These are phyloP conservation scores for Caenorhabditis latens DNA, from an alignment of 1,140 invertebrate species.

Conservation along the genomic window DNA sequence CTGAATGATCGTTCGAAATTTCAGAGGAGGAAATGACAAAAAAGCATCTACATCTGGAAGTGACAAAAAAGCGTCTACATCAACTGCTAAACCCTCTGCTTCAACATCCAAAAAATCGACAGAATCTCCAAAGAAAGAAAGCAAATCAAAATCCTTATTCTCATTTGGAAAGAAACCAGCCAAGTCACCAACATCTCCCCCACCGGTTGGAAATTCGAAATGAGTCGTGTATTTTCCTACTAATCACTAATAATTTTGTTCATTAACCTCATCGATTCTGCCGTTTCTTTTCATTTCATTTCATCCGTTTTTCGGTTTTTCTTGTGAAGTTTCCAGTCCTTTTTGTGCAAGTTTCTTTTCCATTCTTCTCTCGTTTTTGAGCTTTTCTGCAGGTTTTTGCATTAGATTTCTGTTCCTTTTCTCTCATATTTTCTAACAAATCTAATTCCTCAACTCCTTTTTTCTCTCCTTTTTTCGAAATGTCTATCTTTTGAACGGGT, in stretches of 20 bases:
- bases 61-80: conserved; percentile 6
- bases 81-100: conserved; percentile 12
- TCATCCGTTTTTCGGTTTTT: neutral
- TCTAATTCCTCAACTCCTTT: neutral
- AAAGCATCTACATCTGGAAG: neutral
- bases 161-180: conserved; percentile 62
- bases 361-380: conserved; percentile 21
- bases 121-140: conserved; percentile 64
- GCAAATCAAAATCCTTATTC: conserved; percentile 62
- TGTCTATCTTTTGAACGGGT: conserved; percentile 42
- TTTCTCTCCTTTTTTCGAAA: neutral
- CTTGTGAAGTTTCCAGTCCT: conserved; percentile 17
- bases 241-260: neutral
- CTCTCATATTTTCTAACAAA: neutral
- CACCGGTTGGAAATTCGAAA: conserved; percentile 54
- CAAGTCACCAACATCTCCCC: conserved; percentile 58
- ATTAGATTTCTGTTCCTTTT: conserved; percentile 1
- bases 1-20: neutral
- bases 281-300: neutral
- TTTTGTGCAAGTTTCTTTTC: conserved; percentile 4
- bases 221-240: neutral
- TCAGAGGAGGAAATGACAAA: conserved; percentile 34
- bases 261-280: conserved; percentile 17
- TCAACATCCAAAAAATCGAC: conserved; percentile 44
- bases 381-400: conserved; percentile 18